These are phyloP conservation scores for Capitulum mitella DNA, from an alignment of 2,888 invertebrate genomes.

Conservation along the genomic window DNA sequence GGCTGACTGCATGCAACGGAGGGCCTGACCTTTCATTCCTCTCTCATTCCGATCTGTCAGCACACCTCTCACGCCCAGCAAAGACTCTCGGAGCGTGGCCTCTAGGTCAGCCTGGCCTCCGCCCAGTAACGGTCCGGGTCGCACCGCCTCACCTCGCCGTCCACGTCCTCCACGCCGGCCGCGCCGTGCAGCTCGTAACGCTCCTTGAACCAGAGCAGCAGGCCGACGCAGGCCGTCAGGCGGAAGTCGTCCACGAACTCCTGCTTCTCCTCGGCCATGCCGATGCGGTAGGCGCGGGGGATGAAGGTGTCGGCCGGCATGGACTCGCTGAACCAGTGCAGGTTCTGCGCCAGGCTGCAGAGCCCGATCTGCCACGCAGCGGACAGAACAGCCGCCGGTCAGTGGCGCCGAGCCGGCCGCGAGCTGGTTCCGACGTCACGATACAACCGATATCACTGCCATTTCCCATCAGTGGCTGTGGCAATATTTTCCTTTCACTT, in stretches of 20 bases:
- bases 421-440: no score
- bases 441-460: no score
- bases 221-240: slow-evolving; percentile 75
- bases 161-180: slow-evolving; percentile 30
- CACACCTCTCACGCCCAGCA: no score
- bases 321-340: slow-evolving; percentile 36
- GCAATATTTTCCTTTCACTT: no score
- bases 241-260: slow-evolving; percentile 59
- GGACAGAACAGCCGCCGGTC: no score
- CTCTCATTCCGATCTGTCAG: no score
- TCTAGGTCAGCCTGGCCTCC: not conserved
- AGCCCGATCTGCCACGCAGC: slow-evolving; percentile 30
- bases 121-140: slow-evolving; percentile 43
- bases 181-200: slow-evolving; percentile 29
- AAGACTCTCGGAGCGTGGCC: no score
- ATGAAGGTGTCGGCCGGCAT: slow-evolving; percentile 32
- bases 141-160: slow-evolving; percentile 32
- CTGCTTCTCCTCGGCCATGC: slow-evolving; percentile 34
- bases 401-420: no score
- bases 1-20: no score
- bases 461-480: no score
- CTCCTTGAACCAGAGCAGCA: slow-evolving; percentile 64
- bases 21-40: no score
- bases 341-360: slow-evolving; percentile 33
- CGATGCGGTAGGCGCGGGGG: slow-evolving; percentile 34